A percentile compares a stretch with the other conserved stretches of the same genome.
phyloP scores from a whole-genome alignment of 1,140 invertebrate genomes.

The Drosophila nasuta region DNA sequence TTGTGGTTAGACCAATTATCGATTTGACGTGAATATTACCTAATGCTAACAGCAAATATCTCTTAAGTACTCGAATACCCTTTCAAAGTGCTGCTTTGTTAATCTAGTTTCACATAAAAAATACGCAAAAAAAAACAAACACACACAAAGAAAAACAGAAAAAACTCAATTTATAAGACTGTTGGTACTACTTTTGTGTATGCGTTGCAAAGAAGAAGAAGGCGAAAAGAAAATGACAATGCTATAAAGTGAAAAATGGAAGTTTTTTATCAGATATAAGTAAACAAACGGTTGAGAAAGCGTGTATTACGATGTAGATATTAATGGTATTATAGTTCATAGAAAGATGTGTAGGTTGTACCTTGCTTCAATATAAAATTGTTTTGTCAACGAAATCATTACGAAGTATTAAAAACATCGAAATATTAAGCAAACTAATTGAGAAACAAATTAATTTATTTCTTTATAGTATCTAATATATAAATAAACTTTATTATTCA shows the following conservation, averaged over 20 bases:
- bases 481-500: no score
- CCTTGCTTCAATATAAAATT: no score
- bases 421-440: no score
- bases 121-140: no score
- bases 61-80: not conserved
- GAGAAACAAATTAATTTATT: no score
- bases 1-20: not conserved
- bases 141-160: slow-evolving; percentile 3
- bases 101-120: slow-evolving; percentile 61
- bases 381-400: no score
- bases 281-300: not conserved
- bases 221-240: not conserved
- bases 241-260: slow-evolving; percentile 17
- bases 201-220: not conserved
- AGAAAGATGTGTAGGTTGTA: no score
- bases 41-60: not conserved
- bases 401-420: no score
- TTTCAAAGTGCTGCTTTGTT: slow-evolving; percentile 31
- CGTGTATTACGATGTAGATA: no score
- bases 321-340: no score
- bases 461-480: no score
- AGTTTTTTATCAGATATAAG: slow-evolving; percentile 7
- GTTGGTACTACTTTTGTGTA: slow-evolving; percentile 36
- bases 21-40: slow-evolving; percentile 5
- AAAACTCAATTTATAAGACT: slow-evolving; percentile 48